Conservation (phyloP, 2,888 invertebrate genomes). For the Penaeus monodon region DNA sequence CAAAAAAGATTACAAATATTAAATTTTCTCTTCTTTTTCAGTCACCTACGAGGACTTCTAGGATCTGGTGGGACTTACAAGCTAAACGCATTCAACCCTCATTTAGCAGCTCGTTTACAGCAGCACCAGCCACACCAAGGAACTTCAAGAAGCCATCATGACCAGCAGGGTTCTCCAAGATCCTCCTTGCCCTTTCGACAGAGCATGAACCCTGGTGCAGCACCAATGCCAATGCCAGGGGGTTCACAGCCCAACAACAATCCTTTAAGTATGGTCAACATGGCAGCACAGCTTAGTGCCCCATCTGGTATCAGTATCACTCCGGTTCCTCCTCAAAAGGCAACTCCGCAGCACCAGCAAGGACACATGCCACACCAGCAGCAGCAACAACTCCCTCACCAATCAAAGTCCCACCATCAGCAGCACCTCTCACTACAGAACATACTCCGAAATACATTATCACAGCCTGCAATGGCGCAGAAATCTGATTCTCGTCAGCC, state of each 20-base stretch:
- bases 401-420: slow-evolving; percentile 24
- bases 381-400: slow-evolving; percentile 40
- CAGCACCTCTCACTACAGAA: slow-evolving; percentile 35
- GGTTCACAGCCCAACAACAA: slow-evolving; percentile 43
- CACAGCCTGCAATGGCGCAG: slow-evolving; percentile 40
- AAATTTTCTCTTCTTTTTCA: slow-evolving; percentile 25
- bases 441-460: slow-evolving; percentile 53
- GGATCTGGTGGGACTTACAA: slow-evolving; percentile 64
- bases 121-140: slow-evolving; percentile 52
- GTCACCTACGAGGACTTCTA: slow-evolving; percentile 62
- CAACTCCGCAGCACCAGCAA: slow-evolving; percentile 35
- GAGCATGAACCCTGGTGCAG: slow-evolving; percentile 38
- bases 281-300: slow-evolving; percentile 50
- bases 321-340: slow-evolving; percentile 53
- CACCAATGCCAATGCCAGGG: slow-evolving; percentile 54
- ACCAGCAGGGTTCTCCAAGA: slow-evolving; percentile 31
- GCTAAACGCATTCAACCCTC: slow-evolving; percentile 56
- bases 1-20: neutral
- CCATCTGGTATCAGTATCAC: slow-evolving; percentile 64
- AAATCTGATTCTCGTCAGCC: slow-evolving; percentile 57
- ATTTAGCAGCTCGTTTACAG: slow-evolving; percentile 57
- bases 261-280: slow-evolving; percentile 52
- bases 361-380: slow-evolving; percentile 32
- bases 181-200: slow-evolving; percentile 35
- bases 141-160: slow-evolving; percentile 20